Evolutionary conservation across 1,140 invertebrate genomes (phyloP).

Genomic region (Radopholus similis): DNA sequence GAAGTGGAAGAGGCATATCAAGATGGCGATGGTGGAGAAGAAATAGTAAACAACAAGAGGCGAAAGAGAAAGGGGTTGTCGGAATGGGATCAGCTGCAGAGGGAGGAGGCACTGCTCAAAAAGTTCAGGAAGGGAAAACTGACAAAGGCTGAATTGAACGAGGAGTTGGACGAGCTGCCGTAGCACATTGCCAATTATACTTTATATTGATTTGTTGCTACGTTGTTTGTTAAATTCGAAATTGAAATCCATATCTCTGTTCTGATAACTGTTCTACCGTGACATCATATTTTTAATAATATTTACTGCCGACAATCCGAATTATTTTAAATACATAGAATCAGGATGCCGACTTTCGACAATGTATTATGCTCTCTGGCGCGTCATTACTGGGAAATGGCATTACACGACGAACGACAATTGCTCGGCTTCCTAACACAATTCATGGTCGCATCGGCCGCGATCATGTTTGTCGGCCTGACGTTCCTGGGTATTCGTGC

Average conservation of each 20-base stretch:
- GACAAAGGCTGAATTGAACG: constrained; percentile 36
- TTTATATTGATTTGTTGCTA: too few species aligned
- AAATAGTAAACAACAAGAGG: background rate
- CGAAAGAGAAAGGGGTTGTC: background rate
- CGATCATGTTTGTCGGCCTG: constrained; percentile 22
- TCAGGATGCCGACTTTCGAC: too few species aligned
- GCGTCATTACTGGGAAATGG: too few species aligned
- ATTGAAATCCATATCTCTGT: too few species aligned
- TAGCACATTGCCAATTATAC: background rate
- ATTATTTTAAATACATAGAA: too few species aligned
- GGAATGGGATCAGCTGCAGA: constrained; percentile 45
- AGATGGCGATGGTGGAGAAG: background rate
- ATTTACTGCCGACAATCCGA: too few species aligned
- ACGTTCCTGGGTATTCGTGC: constrained; percentile 26
- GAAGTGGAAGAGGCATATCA: too few species aligned
- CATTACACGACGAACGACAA: constrained; percentile 7
- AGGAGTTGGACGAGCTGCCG: constrained; percentile 7
- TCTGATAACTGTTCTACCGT: too few species aligned
- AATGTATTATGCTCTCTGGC: too few species aligned
- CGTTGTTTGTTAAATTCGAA: too few species aligned
- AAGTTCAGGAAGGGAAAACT: constrained; percentile 47
- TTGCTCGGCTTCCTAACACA: constrained; percentile 14
- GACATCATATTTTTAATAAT: too few species aligned
- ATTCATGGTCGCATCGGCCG: constrained; percentile 31
- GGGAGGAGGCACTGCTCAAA: constrained; percentile 33